Evolutionary conservation across 2,113 vertebrate genomes (phyloP).

Genomic region (Amazona vittata): DNA sequence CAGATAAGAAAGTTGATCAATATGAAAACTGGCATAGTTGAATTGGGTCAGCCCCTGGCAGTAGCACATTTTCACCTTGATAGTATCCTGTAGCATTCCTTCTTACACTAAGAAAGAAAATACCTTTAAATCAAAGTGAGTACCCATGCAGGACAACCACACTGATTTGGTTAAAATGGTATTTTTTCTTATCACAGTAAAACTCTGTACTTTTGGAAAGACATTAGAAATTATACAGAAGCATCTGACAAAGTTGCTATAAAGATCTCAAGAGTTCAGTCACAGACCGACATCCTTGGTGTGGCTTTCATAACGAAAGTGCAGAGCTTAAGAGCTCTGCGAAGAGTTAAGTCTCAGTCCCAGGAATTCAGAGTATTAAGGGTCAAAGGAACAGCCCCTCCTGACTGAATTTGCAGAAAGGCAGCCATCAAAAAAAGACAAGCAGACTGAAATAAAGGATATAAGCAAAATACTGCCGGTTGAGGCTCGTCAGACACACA

Average conservation of each 20-base stretch:
- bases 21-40: neutral
- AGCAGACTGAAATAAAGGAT: neutral
- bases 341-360: neutral
- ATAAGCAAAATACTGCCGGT: neutral
- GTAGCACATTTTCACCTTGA: neutral
- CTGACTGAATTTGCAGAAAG: neutral
- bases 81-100: neutral
- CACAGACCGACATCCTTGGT: neutral
- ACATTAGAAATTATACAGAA: neutral
- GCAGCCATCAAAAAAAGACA: neutral
- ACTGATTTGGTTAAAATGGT: neutral
- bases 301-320: neutral
- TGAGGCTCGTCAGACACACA: neutral
- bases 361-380: neutral
- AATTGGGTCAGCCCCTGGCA: neutral
- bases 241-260: neutral
- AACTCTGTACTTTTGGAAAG: neutral
- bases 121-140: neutral
- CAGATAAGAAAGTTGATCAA: neutral
- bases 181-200: neutral
- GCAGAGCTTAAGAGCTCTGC: neutral
- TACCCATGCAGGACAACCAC: accelerated
- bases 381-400: neutral
- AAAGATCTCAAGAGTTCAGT: neutral
- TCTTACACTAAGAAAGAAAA: neutral